phyloP scores from a whole-genome alignment of 2,797 vertebrate species.

The Tadarida brasiliensis region DNA sequence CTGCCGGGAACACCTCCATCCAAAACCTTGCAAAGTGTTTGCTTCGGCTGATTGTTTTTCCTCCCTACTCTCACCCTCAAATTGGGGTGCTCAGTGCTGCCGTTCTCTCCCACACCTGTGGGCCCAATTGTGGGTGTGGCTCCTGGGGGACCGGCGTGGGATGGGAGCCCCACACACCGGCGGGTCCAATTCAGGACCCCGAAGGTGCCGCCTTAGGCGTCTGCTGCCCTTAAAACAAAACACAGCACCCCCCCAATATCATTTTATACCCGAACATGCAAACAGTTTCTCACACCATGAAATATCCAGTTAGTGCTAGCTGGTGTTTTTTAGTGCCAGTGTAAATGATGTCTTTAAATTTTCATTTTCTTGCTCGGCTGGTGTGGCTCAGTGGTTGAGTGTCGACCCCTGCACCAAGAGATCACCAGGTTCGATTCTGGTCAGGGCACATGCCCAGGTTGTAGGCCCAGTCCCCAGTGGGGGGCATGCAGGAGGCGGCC shows the following conservation, averaged over 20 bases:
- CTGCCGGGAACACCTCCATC: slow-evolving; percentile 81
- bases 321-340: not conserved
- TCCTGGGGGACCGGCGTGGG: not conserved
- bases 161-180: not conserved
- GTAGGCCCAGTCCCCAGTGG: too few relatives aligned
- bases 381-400: too few relatives aligned
- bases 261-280: not conserved
- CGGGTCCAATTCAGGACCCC: too few relatives aligned
- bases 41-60: slow-evolving; percentile 79
- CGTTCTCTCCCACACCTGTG: not conserved
- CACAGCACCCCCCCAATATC: not conserved
- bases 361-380: not conserved
- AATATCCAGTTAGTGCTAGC: not conserved
- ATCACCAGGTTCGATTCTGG: too few relatives aligned
- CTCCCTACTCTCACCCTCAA: slow-evolving; percentile 68
- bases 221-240: not conserved
- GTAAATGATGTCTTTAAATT: not conserved
- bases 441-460: too few relatives aligned
- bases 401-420: too few relatives aligned
- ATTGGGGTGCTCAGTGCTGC: slow-evolving; percentile 43
- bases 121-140: slow-evolving; percentile 30
- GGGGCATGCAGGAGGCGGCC: too few relatives aligned
- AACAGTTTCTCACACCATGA: not conserved
- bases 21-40: slow-evolving; percentile 78
- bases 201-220: not conserved